These are phyloP conservation scores for Congeria kusceri DNA, from an alignment of 2,888 invertebrate genomes.

Conservation along the genomic window DNA sequence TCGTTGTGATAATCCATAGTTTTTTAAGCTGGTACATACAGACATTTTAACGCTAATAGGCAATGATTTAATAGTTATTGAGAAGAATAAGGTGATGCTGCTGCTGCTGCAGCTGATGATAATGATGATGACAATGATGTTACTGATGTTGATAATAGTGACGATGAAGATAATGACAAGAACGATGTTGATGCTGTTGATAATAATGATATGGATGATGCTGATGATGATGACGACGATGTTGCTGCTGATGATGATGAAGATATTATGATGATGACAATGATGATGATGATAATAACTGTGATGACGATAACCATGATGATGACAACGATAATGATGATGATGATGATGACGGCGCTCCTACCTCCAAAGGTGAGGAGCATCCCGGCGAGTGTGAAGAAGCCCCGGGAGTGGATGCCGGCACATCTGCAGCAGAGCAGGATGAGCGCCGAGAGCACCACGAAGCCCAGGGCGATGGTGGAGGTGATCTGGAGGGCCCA, in stretches of 20 bases:
- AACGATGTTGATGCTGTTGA: background rate
- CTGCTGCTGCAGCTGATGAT: too few species aligned
- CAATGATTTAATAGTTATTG: too few species aligned
- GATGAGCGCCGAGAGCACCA: conserved; percentile 38
- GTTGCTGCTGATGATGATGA: too few species aligned
- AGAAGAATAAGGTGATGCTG: too few species aligned
- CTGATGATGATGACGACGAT: background rate
- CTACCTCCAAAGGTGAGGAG: conserved; percentile 53
- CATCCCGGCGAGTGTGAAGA: conserved; percentile 41
- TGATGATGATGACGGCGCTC: conserved; percentile 18
- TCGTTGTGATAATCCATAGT: too few species aligned
- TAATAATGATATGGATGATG: background rate
- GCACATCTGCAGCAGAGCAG: conserved; percentile 62
- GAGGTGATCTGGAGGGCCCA: conserved; percentile 35
- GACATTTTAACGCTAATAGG: too few species aligned
- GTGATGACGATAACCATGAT: conserved; percentile 1
- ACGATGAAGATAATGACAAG: background rate
- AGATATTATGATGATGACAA: background rate
- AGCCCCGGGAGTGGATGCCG: conserved; percentile 53
- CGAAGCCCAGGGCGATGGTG: conserved; percentile 39
- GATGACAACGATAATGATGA: background rate
- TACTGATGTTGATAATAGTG: too few species aligned
- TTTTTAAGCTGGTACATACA: too few species aligned
- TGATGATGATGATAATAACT: background rate
- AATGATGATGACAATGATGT: too few species aligned